Conservation (phyloP, 2,888 invertebrate species). For the Eutolmus rufibarbis region DNA sequence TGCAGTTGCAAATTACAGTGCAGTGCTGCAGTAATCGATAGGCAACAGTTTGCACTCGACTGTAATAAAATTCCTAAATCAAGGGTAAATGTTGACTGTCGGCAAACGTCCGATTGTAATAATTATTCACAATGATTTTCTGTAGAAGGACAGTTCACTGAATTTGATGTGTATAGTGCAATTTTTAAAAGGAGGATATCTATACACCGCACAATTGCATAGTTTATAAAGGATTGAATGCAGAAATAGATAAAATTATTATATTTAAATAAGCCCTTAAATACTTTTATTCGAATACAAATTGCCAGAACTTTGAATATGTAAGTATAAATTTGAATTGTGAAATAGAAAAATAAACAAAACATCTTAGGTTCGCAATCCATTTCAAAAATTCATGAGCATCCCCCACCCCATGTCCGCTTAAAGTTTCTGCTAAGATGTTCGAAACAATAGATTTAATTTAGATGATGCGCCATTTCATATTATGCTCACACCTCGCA, state of each 20-base stretch:
- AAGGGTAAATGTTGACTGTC: not conserved
- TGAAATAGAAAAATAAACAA: not conserved
- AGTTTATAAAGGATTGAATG: no score
- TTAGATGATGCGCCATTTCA: not conserved
- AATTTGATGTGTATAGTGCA: not conserved
- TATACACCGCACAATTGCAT: not conserved
- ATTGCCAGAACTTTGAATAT: not conserved
- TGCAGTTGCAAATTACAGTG: not conserved
- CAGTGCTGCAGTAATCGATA: not conserved
- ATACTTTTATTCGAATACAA: not conserved
- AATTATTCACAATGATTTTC: not conserved
- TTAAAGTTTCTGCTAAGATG: not conserved
- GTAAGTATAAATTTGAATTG: not conserved
- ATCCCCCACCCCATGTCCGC: not conserved
- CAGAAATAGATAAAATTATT: not conserved
- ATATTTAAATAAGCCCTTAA: not conserved
- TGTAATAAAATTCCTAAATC: not conserved
- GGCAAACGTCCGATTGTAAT: not conserved
- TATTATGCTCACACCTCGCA: not conserved
- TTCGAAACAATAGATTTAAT: not conserved
- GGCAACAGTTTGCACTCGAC: not conserved
- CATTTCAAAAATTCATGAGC: not conserved
- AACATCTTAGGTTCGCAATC: not conserved
- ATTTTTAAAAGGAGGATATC: not conserved
- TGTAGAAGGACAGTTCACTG: not conserved